phyloP scores from a whole-genome alignment of 1,140 invertebrate species.

The Pachypeltis micranthus region DNA sequence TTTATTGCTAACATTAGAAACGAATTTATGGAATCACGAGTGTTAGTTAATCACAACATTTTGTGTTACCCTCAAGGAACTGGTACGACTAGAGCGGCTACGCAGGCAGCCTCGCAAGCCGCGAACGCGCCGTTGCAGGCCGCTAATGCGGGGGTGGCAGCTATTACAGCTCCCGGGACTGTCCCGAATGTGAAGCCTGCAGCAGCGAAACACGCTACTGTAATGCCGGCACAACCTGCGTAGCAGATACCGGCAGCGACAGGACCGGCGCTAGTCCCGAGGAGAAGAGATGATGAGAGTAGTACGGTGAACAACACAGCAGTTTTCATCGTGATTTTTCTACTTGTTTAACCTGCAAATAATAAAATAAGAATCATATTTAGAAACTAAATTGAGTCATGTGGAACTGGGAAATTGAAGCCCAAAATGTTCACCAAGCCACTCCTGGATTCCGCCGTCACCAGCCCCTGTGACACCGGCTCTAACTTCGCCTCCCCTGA shows the following conservation, averaged over 20 bases:
- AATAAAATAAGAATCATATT: no score
- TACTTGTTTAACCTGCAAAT: no score
- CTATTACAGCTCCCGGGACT: conserved; percentile 22
- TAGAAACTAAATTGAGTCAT: no score
- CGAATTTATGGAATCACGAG: no score
- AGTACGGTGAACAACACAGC: no score
- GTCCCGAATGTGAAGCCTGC: conserved; percentile 26
- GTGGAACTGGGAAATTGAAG: no score
- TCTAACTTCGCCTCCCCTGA: no score
- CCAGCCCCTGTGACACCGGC: no score
- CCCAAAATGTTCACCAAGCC: no score
- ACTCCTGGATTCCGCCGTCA: no score
- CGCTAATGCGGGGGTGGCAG: conserved; percentile 24
- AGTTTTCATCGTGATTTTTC: no score
- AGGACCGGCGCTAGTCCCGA: conserved; percentile 18
- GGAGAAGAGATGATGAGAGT: background rate
- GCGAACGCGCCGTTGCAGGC: conserved; percentile 26
- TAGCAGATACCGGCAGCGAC: conserved; percentile 24
- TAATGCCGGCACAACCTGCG: conserved; percentile 20
- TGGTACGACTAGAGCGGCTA: conserved; percentile 21
- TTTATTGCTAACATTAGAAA: background rate
- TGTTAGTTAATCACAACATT: background rate
- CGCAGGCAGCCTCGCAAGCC: conserved; percentile 22
- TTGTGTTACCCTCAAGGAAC: conserved; percentile 18
- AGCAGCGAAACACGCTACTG: conserved; percentile 23